Base-by-base conservation (phyloP, 2,113 vertebrate genomes). In the Plecotus auritus region DNA sequence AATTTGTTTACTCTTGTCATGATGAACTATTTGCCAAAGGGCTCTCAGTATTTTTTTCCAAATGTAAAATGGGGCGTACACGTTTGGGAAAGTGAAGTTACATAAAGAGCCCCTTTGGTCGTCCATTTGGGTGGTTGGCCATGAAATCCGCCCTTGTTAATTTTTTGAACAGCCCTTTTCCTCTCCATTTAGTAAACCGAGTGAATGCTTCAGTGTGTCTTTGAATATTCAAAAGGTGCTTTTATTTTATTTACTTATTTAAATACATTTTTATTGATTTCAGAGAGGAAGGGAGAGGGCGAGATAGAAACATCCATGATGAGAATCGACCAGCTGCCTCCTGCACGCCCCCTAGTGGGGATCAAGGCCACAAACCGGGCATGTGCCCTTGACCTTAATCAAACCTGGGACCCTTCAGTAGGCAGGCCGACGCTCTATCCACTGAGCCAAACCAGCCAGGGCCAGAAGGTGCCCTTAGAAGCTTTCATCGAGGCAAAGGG, bases 1-100 rank as follows among this genome's bases (percentile, higher is more conserved):
- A 40, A 87, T 73, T 9, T 70, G 40, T 92, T 95, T 95, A 47
- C n/a, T n/a, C 59, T 85, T 78, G 69, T 74, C 94, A 7, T 4
- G 61, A 74, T 85, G 67, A 72, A 26, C 69, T 90, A 90, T 64
- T 88, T 92, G 37, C 94, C 88, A 88, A 82, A 78, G 76, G 26
- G n/a, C n/a, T 80, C 18, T 92, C 37, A 20, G 73, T n/a, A 18
- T n/a, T 76, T 90, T 80, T 84, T 37, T 28, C 23, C 64, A n/a
- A 90, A 85, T 80, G 42, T 72, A 64, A 85, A 93, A 74, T 40
- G 49, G 61, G 37, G 37, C 1, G 0, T 42, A 64, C 12, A 66
- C 67, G 76, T 87, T 83, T 47, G 45, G 74, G 67, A 80, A 86
- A 94, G 51, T 49, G n/a, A 54, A 32, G 20, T 64, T 92, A 37